Evolutionary conservation across 2,797 vertebrate species (phyloP).

Genomic region (Sebastiscus tertius): DNA sequence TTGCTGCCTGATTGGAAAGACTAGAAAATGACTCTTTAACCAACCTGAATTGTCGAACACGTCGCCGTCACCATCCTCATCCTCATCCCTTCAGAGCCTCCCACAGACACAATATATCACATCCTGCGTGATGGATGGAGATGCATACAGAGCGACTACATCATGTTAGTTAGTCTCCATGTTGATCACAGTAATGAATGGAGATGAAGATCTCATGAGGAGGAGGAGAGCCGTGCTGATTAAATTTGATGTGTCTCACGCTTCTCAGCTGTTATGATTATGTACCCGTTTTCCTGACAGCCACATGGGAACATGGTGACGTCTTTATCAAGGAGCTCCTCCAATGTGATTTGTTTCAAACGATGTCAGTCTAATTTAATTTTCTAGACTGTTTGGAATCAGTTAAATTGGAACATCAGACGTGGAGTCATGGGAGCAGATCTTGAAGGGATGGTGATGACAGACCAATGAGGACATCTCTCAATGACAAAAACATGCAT

Average conservation of each 20-base stretch:
- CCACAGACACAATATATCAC: background rate
- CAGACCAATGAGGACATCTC: background rate
- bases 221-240: conserved; percentile 35
- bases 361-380: conserved; percentile 42
- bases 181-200: conserved; percentile 41
- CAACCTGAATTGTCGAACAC: background rate
- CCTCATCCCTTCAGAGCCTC: background rate
- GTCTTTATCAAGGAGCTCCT: conserved; percentile 40
- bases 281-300: conserved; percentile 9
- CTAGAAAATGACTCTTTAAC: background rate
- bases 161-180: background rate
- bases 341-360: conserved; percentile 48
- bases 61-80: background rate
- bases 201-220: conserved; percentile 31
- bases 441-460: conserved; percentile 4
- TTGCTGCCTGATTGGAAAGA: background rate
- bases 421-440: conserved; percentile 35
- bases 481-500: background rate
- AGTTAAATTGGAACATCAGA: conserved; percentile 30
- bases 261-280: conserved; percentile 40
- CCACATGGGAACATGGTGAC: conserved; percentile 26
- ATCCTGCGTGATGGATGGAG: background rate
- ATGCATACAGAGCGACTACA: background rate
- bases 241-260: conserved; percentile 47
- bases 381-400: conserved; percentile 18